Conservation (phyloP, 2,797 vertebrate genomes). For the Urocyon cinereoargenteus region DNA sequence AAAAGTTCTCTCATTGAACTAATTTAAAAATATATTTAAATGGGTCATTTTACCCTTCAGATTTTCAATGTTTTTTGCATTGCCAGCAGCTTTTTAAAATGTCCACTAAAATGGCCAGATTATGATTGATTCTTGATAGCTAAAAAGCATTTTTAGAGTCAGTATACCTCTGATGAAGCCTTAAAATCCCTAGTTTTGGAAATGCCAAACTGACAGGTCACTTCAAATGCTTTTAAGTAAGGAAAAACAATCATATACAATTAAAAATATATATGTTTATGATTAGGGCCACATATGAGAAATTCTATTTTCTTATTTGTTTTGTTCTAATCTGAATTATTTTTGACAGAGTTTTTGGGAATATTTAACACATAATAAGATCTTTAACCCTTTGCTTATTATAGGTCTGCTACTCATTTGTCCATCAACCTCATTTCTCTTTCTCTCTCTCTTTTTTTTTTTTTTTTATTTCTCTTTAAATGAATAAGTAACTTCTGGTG, state of each 20-base stretch:
- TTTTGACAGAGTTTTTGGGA: neutral
- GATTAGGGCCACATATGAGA: neutral
- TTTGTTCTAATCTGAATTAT: neutral
- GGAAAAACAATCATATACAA: neutral
- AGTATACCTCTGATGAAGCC: neutral
- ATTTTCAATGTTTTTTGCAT: neutral
- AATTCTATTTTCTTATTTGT: neutral
- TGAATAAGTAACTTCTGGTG: too few species aligned
- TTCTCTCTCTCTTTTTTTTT: too few species aligned
- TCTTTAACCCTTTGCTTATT: neutral
- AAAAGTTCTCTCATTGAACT: slow-evolving; percentile 2
- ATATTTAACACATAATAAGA: neutral
- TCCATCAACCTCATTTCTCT: neutral
- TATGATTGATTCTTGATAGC: neutral
- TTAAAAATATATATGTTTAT: neutral
- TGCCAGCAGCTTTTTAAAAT: neutral
- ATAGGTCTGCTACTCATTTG: neutral
- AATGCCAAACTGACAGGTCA: neutral
- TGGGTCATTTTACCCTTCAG: neutral
- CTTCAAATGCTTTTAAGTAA: neutral
- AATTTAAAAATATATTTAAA: slow-evolving; percentile 15
- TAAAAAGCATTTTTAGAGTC: neutral
- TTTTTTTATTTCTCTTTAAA: too few species aligned
- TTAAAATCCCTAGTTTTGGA: neutral
- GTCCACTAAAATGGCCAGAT: neutral